Conservation (phyloP, 2,113 vertebrate species). For the Rhea americana region DNA sequence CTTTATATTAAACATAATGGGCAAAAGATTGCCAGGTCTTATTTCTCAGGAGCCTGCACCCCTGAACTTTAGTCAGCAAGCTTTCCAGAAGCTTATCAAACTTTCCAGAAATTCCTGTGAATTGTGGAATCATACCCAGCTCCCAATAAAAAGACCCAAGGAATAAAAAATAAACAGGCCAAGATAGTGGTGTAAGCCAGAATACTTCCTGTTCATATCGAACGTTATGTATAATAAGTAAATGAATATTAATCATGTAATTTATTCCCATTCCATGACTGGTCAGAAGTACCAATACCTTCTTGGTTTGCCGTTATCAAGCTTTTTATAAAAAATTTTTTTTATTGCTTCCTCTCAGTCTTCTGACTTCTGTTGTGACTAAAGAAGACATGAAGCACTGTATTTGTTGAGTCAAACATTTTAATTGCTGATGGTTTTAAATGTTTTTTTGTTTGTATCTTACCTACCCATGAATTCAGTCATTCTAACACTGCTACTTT, state of each 20-base stretch:
- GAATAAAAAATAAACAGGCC: background rate
- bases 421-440: background rate
- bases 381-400: background rate
- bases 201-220: background rate
- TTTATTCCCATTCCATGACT: background rate
- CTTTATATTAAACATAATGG: background rate
- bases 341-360: background rate
- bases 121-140: background rate
- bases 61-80: background rate
- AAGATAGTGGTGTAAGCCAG: background rate
- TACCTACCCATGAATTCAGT: background rate
- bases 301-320: background rate
- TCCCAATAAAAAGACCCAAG: background rate
- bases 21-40: background rate
- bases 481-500: background rate
- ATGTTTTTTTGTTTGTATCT: background rate
- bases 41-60: background rate
- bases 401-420: background rate
- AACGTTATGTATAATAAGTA: background rate
- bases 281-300: background rate
- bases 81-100: too few species aligned
- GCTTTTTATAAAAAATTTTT: background rate
- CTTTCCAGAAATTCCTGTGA: background rate
- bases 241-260: background rate
- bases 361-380: background rate